Evolutionary conservation across 2,113 vertebrate genomes (phyloP).

Genomic region (Oreocharis arfaki): DNA sequence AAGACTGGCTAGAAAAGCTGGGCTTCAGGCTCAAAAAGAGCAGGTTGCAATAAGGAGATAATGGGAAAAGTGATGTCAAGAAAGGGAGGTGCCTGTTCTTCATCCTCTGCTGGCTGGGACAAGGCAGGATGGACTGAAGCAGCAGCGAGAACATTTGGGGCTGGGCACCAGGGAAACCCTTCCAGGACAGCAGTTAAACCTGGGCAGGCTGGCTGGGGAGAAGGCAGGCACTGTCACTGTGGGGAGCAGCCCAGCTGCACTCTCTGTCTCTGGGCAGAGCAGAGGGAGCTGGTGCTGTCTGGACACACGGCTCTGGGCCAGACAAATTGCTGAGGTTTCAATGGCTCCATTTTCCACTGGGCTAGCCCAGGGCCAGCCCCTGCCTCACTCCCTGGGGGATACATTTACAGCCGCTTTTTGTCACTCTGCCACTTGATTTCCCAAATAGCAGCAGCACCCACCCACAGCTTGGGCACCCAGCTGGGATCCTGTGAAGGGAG

Average conservation of each 20-base stretch:
- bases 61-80: not conserved
- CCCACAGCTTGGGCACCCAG: rapidly evolving
- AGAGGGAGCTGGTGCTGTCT: not conserved
- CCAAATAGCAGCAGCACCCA: not conserved
- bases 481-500: not conserved
- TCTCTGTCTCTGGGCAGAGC: not conserved
- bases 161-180: not conserved
- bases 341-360: not conserved
- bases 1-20: not conserved
- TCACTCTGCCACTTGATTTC: not conserved
- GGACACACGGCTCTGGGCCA: not conserved
- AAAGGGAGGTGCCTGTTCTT: not conserved
- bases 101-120: not conserved
- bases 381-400: not conserved
- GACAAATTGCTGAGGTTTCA: not conserved
- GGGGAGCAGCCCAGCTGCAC: not conserved
- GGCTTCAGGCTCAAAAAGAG: not conserved
- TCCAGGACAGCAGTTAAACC: not conserved
- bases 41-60: not conserved
- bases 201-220: not conserved
- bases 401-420: not conserved
- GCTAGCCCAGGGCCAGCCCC: not conserved
- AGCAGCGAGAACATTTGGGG: not conserved
- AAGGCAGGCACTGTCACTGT: rapidly evolving
- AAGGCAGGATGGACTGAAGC: not conserved